phyloP scores from a whole-genome alignment of 2,797 vertebrate species.

The Acanthurus lineatus region DNA sequence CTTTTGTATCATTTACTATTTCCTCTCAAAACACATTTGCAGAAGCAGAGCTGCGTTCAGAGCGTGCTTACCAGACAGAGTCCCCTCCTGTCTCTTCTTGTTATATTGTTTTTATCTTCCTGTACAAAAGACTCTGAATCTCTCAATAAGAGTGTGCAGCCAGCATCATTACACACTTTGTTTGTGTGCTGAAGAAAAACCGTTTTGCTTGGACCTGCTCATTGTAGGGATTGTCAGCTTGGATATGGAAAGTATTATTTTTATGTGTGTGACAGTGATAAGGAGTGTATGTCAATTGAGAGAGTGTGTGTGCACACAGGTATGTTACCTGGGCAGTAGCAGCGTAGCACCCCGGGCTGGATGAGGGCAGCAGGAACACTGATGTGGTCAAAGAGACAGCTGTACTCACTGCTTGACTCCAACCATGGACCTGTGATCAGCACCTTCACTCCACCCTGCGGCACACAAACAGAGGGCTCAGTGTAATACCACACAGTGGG shows the following conservation, averaged over 20 bases:
- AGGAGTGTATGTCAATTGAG: not conserved
- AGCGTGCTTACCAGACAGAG: not conserved
- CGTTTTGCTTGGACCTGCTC: conserved; percentile 2
- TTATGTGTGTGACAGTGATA: not conserved
- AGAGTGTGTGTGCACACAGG: not conserved
- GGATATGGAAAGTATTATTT: conserved; percentile 16
- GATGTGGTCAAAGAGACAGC: conserved; percentile 99
- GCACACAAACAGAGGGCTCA: conserved; percentile 54
- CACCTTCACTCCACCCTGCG: conserved; percentile 97
- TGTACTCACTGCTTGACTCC: conserved; percentile 97
- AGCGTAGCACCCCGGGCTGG: conserved; percentile 97
- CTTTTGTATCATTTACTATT: conserved; percentile 24
- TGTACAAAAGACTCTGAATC: conserved; percentile 22
- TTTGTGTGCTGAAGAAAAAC: conserved; percentile 1
- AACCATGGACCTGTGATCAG: conserved; percentile 99
- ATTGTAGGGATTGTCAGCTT: not conserved
- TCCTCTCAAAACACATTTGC: conserved; percentile 23
- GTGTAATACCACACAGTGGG: conserved; percentile 10
- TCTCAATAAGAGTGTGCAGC: conserved; percentile 7
- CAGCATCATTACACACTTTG: not conserved
- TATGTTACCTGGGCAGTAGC: conserved; percentile 96
- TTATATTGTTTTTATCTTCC: conserved; percentile 19
- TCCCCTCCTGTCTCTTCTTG: not conserved
- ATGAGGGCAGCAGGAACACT: conserved; percentile 98
- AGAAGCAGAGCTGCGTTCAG: conserved; percentile 8